These are phyloP conservation scores for Heliconius congener DNA, from an alignment of 1,140 invertebrate genomes.

Conservation along the genomic window DNA sequence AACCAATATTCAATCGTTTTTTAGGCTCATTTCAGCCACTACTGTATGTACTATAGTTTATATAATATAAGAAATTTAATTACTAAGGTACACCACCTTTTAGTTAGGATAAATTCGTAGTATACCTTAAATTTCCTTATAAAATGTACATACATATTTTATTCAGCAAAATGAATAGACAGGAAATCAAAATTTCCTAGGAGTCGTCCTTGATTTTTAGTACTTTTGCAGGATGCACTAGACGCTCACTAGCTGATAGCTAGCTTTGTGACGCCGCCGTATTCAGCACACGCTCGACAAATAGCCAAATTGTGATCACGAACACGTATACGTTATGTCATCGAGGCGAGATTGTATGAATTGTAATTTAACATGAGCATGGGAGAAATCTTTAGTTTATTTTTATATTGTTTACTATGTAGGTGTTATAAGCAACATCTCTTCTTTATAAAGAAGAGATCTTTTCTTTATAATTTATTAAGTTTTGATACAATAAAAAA, in stretches of 20 bases:
- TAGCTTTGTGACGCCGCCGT: background rate
- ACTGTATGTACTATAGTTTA: background rate
- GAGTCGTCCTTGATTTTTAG: slow-evolving; percentile 16
- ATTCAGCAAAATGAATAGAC: background rate
- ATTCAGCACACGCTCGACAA: slow-evolving; percentile 26
- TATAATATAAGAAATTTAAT: background rate
- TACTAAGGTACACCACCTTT: no score
- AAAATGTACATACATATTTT: background rate
- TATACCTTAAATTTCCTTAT: background rate
- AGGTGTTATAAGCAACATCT: no score
- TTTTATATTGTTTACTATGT: background rate
- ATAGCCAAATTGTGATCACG: slow-evolving; percentile 28
- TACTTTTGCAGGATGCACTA: slow-evolving; percentile 9
- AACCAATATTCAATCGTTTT: no score
- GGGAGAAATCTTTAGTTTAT: background rate
- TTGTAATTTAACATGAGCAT: background rate
- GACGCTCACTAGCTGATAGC: background rate
- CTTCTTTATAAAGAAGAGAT: no score
- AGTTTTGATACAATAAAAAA: no score
- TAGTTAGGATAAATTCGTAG: no score
- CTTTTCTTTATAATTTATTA: no score
- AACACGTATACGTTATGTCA: slow-evolving; percentile 23
- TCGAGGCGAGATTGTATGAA: slow-evolving; percentile 10
- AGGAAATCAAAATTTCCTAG: slow-evolving; percentile 11
- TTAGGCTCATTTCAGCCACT: no score